Evolutionary conservation across 1,140 invertebrate species (phyloP), one percentile per base, ranked within the genome.

Genomic region (Leucophenga varia): DNA sequence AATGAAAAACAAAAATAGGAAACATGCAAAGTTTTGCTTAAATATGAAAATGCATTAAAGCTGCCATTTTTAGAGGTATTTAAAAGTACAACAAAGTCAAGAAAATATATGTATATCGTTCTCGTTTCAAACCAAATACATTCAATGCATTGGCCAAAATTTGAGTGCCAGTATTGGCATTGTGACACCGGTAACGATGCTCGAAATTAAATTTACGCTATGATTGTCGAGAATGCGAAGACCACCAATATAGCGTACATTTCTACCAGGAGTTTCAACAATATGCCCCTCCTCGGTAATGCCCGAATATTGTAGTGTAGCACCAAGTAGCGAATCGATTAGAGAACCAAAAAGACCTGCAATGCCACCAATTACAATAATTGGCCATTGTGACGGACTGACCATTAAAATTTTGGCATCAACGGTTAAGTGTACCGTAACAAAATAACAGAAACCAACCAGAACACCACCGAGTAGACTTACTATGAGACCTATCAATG

Each of bases 201-300:
- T 89, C 0, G 90, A 88, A 39, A 95, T 76, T 13, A 96, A 79
- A 76, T 95, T 96, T 0, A 96, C 90, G 75, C 88, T 87, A 61
- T 95, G 90, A 74, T 95, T 95, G 71, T 95, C 91, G n/a, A 96
- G 74, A 35, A 94, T 75, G 54, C 83, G 80, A 47, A 79, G 74
- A 17, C 93, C 93, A 67, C 84, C 83, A 40, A 95, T 90, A 65
- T 91, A 83, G 47, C 82, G 83, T 1, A 94, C 82, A 19, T 82
- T 79, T 54, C 81, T 78, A 16, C 86, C 88, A 16, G 88, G 86
- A 25, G 80, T 78, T 47, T 91, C 86, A 1, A 92, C 89, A 51
- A 95, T 82, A 55, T 79, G 79, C 20, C 87, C 85, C 37, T 81
- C 80, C 55, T 81, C 80, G 70, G 90, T 81, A 6, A 87, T 72